Percentiles rank a stretch among this genome's conserved stretches.
phyloP scores from a whole-genome alignment of 2,888 invertebrate species.

The Marasmarcha lunaedactyla region DNA sequence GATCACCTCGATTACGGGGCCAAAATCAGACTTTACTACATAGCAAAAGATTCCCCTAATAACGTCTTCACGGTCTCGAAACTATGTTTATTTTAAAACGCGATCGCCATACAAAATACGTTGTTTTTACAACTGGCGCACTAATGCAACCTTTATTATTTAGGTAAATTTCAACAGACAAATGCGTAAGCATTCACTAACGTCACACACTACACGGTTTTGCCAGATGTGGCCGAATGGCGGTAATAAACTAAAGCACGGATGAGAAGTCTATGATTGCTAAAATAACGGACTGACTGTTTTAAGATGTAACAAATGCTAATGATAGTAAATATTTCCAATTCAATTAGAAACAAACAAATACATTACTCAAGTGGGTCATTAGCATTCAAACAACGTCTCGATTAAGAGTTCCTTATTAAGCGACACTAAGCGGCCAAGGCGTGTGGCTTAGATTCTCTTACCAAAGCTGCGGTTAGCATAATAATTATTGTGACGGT shows the following conservation, averaged over 20 bases:
- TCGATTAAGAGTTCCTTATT: constrained; percentile 30
- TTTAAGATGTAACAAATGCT: not conserved
- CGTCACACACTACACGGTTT: constrained; percentile 4
- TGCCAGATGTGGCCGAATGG: not conserved
- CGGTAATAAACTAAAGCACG: not conserved
- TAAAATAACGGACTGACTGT: not conserved
- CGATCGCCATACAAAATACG: not conserved
- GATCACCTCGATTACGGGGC: constrained; percentile 56
- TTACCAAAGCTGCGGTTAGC: constrained; percentile 13
- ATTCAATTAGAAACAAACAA: not conserved
- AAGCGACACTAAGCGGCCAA: constrained; percentile 18
- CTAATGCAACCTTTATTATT: too few species aligned
- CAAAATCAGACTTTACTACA: constrained; percentile 34
- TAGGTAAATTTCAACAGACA: constrained; percentile 16
- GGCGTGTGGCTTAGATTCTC: not conserved
- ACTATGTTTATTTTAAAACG: not conserved
- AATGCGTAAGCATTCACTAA: constrained; percentile 11
- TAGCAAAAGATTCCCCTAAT: constrained; percentile 28
- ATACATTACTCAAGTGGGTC: not conserved
- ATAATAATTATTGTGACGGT: constrained; percentile 30
- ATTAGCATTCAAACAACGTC: not conserved
- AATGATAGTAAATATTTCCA: not conserved
- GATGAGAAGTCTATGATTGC: not conserved
- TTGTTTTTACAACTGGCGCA: constrained; percentile 14
- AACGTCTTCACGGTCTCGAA: constrained; percentile 19